Evolutionary conservation across 2,888 invertebrate species (phyloP), one percentile per base, ranked within the genome.

Genomic region (Tenthredo notha): DNA sequence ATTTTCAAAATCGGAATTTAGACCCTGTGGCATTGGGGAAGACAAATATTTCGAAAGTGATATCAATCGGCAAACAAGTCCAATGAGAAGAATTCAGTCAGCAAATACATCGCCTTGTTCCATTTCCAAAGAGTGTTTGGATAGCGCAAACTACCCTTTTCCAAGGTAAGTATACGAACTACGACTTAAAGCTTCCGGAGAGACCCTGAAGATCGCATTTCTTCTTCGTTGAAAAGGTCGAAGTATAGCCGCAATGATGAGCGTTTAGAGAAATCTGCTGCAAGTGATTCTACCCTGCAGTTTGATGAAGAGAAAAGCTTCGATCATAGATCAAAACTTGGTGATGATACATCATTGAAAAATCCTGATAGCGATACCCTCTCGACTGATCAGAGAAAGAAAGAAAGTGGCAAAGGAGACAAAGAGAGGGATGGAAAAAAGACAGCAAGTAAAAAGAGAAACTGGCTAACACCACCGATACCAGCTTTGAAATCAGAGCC

Each of bases 21-120:
- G 75, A 67, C 74, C 86, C 72, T 82, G 85, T 85, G 85, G 58
- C 10, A 54, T 12, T 9, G 12, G 21, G 21, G 15, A 2, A 12
- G 58, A 29, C 6, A 21, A 67, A 43, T 21, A 61, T 21, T 58
- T 33, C 9, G 10, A 58, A 3, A 37, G 40, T 6, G 29, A 54
- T 21, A 47, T 54, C 0, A 61, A 7, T n/a, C 82, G 61, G 61
- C 58, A 61, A 15, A 80, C 80, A 10, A 80, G 80, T 65, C 80
- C 80, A n/a, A 80, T 80, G 82, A 18, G 29, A 50, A 37, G 47
- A 83, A 50, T 83, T 33, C 29, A 47, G 33, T 83, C 82, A 18
- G 82, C 47, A n/a, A 83, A 50, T 18, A 83, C 65, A 15, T 83
- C 82, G 67, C 82, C 67, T 58, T 61, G 78, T 21, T 78, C 61